These are phyloP conservation scores for Todiramphus saurophagus DNA, from an alignment of 2,113 vertebrate species.

Conservation along the genomic window DNA sequence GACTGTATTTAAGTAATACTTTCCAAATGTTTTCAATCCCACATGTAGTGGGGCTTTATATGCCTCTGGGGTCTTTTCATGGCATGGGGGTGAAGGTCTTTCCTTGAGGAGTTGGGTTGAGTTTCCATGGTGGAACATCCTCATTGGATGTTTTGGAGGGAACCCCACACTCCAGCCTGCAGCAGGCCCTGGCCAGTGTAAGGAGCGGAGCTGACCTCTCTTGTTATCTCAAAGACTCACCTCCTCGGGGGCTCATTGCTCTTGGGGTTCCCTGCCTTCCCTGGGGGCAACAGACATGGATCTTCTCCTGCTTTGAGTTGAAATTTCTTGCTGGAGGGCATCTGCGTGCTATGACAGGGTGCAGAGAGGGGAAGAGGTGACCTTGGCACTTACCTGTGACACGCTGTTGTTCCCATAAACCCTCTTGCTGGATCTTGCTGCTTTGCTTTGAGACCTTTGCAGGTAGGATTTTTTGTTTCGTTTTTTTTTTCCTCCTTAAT, in stretches of 20 bases:
- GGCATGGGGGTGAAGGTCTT: neutral
- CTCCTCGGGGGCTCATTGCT: fast-evolving
- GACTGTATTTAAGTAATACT: neutral
- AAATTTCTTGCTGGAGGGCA: neutral
- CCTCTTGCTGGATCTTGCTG: neutral
- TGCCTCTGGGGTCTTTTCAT: neutral
- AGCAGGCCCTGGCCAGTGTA: neutral
- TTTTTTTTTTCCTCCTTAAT: neutral
- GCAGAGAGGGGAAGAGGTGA: neutral
- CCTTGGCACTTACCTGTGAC: neutral
- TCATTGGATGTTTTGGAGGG: neutral
- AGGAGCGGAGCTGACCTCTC: neutral
- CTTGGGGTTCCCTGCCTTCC: neutral
- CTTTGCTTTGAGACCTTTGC: neutral
- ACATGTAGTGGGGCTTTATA: fast-evolving
- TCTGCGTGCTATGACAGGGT: fast-evolving
- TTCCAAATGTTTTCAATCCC: neutral
- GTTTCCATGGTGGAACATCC: neutral
- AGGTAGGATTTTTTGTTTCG: neutral
- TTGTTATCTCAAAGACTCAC: neutral
- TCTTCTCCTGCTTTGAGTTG: neutral
- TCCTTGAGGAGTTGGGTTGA: neutral
- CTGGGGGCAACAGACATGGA: neutral
- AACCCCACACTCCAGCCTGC: neutral
- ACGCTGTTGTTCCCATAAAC: neutral